Evolutionary conservation across 2,888 invertebrate genomes (phyloP).

Genomic region (Brachylomia viminalis): DNA sequence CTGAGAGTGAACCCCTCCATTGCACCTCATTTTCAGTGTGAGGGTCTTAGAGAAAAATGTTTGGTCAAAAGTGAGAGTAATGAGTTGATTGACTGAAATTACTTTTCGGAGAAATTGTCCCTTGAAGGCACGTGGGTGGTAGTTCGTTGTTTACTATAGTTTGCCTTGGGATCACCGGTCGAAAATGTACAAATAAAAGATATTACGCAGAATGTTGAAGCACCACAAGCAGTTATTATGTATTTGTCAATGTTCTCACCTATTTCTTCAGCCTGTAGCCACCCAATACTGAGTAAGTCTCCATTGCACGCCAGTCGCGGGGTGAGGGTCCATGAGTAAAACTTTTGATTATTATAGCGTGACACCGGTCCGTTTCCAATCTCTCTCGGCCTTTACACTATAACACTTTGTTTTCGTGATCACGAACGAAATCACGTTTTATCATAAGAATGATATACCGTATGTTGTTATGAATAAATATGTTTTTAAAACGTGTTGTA

Average conservation of each 20-base stretch:
- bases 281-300: background rate
- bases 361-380: background rate
- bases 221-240: background rate
- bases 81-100: background rate
- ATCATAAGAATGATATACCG: background rate
- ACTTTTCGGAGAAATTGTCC: background rate
- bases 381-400: background rate
- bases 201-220: background rate
- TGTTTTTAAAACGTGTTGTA: background rate
- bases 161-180: background rate
- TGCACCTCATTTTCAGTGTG: background rate
- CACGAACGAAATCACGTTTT: background rate
- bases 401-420: background rate
- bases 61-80: background rate
- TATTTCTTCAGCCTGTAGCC: background rate
- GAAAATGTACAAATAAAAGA: background rate
- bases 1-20: too few species aligned
- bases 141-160: background rate
- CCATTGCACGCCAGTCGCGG: background rate
- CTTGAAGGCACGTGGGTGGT: too few species aligned
- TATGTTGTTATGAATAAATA: background rate
- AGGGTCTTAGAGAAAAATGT: background rate
- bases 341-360: background rate
- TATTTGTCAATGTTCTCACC: background rate
- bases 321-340: background rate